phyloP scores from a whole-genome alignment of 2,113 vertebrate species.

The Vireo altiloquus region DNA sequence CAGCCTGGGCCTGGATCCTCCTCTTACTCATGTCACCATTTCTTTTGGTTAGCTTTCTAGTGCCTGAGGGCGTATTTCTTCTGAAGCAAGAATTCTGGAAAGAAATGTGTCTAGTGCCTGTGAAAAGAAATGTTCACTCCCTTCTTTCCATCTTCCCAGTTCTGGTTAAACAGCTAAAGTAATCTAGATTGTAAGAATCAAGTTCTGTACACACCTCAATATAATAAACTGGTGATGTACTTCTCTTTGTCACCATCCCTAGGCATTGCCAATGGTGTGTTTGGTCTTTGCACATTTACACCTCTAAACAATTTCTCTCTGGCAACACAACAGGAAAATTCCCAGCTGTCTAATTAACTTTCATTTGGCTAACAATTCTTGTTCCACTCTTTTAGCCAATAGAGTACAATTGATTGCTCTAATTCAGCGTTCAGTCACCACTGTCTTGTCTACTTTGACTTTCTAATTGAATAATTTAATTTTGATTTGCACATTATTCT shows the following conservation, averaged over 20 bases:
- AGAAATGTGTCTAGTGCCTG: not conserved
- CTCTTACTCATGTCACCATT: not conserved
- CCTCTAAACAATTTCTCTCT: not conserved
- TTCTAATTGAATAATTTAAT: not conserved
- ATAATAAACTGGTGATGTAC: not conserved
- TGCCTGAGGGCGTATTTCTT: not conserved
- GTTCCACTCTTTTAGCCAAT: not conserved
- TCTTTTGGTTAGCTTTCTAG: not conserved
- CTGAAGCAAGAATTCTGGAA: not conserved
- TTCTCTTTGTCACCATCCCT: not conserved
- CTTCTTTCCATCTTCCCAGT: not conserved
- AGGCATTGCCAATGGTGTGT: not conserved
- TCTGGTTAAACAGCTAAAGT: not conserved
- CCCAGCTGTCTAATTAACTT: not conserved
- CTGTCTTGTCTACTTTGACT: not conserved
- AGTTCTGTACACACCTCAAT: not conserved
- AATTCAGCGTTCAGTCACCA: not conserved
- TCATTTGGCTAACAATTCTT: not conserved
- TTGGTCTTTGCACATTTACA: not conserved
- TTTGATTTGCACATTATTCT: not conserved
- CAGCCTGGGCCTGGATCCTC: not conserved
- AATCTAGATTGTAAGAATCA: not conserved
- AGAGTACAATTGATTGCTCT: not conserved
- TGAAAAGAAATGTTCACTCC: not conserved
- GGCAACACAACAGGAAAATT: not conserved